These are phyloP conservation scores for Pantala flavescens DNA, from an alignment of 1,140 invertebrate genomes.

Conservation along the genomic window DNA sequence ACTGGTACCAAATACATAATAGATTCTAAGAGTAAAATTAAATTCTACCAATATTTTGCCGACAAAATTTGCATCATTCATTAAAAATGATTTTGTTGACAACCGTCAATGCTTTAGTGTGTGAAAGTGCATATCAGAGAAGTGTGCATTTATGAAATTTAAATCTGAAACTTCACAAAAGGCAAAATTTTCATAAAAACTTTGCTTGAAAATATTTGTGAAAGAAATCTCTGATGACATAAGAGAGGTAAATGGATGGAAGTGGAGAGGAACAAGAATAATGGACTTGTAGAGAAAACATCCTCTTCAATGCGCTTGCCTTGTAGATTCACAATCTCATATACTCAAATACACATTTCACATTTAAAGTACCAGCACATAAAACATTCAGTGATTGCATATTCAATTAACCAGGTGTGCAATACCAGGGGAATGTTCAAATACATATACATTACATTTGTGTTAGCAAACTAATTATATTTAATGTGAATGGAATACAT, in stretches of 20 bases:
- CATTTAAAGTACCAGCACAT: slow-evolving; percentile 2
- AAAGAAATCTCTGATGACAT: neutral
- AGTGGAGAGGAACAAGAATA: neutral
- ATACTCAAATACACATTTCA: neutral
- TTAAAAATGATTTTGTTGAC: neutral
- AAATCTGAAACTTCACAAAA: neutral
- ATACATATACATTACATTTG: slow-evolving; percentile 5
- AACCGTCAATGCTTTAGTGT: neutral
- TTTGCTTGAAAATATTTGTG: neutral
- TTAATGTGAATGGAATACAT: slow-evolving; percentile 4
- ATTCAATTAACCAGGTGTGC: neutral
- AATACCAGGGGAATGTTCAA: slow-evolving; percentile 5
- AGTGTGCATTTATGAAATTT: neutral
- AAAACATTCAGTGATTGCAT: slow-evolving; percentile 3
- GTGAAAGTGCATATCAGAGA: neutral
- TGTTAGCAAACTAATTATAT: neutral
- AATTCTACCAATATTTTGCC: neutral
- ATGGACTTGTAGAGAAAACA: neutral
- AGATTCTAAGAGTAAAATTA: neutral
- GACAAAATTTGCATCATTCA: neutral
- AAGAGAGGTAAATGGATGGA: neutral
- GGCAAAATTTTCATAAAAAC: neutral
- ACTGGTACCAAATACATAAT: neutral
- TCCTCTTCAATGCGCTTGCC: neutral
- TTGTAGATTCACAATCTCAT: neutral